phyloP scores from a whole-genome alignment of 1,140 invertebrate genomes.

The Drosophila paulistorum region DNA sequence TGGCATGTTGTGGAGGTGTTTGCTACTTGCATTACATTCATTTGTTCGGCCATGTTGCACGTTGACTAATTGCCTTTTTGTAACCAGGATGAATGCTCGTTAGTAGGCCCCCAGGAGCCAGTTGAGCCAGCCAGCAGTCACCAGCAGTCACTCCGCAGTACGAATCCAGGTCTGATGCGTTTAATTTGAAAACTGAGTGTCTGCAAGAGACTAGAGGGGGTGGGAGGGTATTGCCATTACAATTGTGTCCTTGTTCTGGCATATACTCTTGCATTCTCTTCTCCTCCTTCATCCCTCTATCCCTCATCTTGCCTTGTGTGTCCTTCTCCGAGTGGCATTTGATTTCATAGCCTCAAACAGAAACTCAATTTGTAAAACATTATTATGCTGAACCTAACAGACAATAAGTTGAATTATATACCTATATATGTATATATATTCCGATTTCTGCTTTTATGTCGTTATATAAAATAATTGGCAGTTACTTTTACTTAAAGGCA shows the following conservation, averaged over 20 bases:
- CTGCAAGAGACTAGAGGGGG: background rate
- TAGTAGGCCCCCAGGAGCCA: constrained; percentile 31
- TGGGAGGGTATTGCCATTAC: background rate
- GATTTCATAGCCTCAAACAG: constrained; percentile 25
- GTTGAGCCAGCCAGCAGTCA: background rate
- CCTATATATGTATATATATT: too few species aligned
- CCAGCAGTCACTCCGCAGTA: background rate
- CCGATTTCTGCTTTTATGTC: too few species aligned
- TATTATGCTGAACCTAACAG: too few species aligned
- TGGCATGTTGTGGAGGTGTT: background rate
- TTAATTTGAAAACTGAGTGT: constrained; percentile 46
- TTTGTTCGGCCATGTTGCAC: constrained; percentile 17
- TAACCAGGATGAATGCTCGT: constrained; percentile 32
- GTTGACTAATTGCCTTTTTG: constrained; percentile 54
- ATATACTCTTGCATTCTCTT: background rate
- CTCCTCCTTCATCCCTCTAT: too few species aligned
- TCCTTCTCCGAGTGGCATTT: constrained; percentile 32
- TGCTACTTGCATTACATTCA: constrained; percentile 12
- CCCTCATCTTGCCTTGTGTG: background rate
- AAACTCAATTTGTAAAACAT: too few species aligned
- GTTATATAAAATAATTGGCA: too few species aligned
- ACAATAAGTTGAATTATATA: too few species aligned
- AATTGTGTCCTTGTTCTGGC: constrained; percentile 7
- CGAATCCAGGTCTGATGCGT: constrained; percentile 23
- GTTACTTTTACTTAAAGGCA: too few species aligned